Conservation (phyloP, 2,888 invertebrate genomes). For the Eupithecia abbreviata region DNA sequence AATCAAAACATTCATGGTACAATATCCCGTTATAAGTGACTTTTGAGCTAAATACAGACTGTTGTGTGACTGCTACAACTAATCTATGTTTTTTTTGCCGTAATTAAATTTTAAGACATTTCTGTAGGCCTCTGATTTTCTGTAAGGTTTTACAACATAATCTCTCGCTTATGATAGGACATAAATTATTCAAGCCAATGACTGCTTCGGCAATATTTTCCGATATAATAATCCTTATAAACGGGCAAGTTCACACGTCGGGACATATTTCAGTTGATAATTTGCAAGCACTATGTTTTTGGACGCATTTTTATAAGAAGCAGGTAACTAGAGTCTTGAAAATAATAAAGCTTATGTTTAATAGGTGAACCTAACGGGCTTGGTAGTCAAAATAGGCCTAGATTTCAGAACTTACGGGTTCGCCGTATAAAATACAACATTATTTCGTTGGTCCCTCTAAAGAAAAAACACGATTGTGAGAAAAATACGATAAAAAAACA, state of each 20-base stretch:
- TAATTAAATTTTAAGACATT: not conserved
- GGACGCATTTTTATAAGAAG: not conserved
- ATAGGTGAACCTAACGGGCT: too few relatives aligned
- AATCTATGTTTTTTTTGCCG: too few relatives aligned
- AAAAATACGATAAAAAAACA: too few relatives aligned
- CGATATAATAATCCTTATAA: slow-evolving; percentile 25
- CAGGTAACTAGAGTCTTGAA: not conserved
- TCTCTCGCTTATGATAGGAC: not conserved
- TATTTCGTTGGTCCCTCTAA: too few relatives aligned
- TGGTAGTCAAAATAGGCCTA: too few relatives aligned
- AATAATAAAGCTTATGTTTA: not conserved
- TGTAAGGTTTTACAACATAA: slow-evolving; percentile 1
- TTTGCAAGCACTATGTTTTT: slow-evolving; percentile 16
- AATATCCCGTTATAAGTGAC: too few relatives aligned
- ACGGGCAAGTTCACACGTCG: slow-evolving; percentile 21
- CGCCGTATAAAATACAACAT: too few relatives aligned
- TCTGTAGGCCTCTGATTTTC: not conserved
- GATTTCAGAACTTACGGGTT: too few relatives aligned
- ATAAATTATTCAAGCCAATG: slow-evolving; percentile 22
- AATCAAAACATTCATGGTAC: too few relatives aligned
- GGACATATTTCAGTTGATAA: slow-evolving; percentile 27
- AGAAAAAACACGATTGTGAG: too few relatives aligned
- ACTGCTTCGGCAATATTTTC: slow-evolving; percentile 19
- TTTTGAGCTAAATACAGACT: too few relatives aligned
- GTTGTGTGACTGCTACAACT: too few relatives aligned